Evolutionary conservation across 1,140 invertebrate species (phyloP).

Genomic region (Hyles vespertilio): DNA sequence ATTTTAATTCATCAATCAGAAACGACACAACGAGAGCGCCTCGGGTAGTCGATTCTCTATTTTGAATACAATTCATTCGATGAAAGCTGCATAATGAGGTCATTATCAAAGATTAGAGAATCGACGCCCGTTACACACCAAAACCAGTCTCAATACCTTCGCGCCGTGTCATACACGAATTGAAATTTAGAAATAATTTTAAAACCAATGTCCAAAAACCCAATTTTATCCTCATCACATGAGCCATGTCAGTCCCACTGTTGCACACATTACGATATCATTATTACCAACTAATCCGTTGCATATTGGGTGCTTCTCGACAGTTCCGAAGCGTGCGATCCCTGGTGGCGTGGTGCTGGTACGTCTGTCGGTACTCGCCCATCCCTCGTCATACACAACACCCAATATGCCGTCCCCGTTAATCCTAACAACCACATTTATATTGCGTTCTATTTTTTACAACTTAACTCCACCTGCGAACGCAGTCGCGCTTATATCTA

Average conservation of each 20-base stretch:
- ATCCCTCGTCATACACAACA: constrained; percentile 64
- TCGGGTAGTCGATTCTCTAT: too few relatives aligned
- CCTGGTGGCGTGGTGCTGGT: too few relatives aligned
- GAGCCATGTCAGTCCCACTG: constrained; percentile 67
- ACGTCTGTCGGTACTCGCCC: constrained; percentile 1
- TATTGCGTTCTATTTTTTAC: constrained; percentile 69
- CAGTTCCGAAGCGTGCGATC: too few relatives aligned
- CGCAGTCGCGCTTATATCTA: constrained; percentile 39
- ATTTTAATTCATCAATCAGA: too few relatives aligned
- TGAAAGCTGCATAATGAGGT: too few relatives aligned
- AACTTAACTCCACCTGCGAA: constrained; percentile 55
- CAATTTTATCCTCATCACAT: constrained; percentile 66
- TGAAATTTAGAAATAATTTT: constrained; percentile 45
- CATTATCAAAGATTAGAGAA: background rate
- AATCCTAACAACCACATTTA: constrained; percentile 58
- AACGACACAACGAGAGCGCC: too few relatives aligned
- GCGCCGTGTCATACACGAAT: constrained; percentile 68
- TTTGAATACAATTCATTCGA: too few relatives aligned
- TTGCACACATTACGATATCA: constrained; percentile 55
- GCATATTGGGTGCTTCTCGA: constrained; percentile 47
- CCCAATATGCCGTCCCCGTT: constrained; percentile 61
- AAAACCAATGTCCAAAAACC: constrained; percentile 41
- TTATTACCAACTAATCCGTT: constrained; percentile 38
- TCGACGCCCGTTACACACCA: constrained; percentile 30
- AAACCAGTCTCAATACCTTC: constrained; percentile 60